Evolutionary conservation across 2,888 invertebrate species (phyloP).

Genomic region (Plagiodera versicolora): DNA sequence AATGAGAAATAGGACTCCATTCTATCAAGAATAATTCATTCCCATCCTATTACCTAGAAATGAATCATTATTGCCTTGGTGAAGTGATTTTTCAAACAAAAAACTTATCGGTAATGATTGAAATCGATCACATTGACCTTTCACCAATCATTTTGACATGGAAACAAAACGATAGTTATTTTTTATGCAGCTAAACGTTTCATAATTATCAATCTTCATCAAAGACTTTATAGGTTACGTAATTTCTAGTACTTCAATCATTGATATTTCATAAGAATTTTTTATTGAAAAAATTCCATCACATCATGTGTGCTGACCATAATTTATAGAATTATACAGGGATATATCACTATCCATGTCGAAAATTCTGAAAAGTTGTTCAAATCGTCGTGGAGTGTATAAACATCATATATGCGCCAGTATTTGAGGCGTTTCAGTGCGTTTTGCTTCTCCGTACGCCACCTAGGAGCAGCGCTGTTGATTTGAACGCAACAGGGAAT

Average conservation of each 20-base stretch:
- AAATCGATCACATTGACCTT: background rate
- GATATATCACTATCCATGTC: no score
- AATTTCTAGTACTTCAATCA: background rate
- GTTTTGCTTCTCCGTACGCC: no score
- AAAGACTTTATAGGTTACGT: background rate
- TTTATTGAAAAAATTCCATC: background rate
- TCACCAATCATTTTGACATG: background rate
- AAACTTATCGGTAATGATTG: background rate
- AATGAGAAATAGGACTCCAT: no score
- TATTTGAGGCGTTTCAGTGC: no score
- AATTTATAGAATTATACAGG: no score
- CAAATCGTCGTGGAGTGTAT: no score
- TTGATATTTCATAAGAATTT: background rate
- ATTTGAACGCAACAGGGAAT: no score
- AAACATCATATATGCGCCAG: no score
- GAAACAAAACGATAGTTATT: background rate
- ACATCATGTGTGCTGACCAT: no score
- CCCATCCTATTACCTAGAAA: background rate
- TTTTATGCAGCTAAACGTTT: background rate
- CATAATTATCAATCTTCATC: background rate
- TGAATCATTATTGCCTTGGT: conserved; percentile 1
- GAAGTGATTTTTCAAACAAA: background rate
- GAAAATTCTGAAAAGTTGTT: no score
- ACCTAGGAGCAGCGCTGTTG: no score
- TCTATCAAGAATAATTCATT: background rate